Conservation (phyloP, 2,113 vertebrate species). For the Hippocampus mohnikei region DNA sequence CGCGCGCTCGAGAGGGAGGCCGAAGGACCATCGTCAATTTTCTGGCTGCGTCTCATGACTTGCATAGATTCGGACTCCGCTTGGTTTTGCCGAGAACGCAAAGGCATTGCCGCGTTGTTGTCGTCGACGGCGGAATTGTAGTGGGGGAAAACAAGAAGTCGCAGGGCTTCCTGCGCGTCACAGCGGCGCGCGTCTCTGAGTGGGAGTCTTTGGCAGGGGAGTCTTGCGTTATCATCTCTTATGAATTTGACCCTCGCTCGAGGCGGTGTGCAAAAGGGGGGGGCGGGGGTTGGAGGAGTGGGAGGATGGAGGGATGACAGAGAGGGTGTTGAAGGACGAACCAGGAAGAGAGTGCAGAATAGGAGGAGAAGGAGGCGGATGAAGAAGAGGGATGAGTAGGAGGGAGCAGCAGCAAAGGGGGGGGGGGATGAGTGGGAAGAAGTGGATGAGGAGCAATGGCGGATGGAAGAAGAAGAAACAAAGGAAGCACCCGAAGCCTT, state of each 20-base stretch:
- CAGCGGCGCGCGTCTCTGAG: constrained; percentile 34
- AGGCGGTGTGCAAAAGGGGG: background rate
- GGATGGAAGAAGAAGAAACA: constrained; percentile 9
- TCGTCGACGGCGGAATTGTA: no score
- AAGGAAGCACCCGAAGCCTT: no score
- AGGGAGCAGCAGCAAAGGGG: constrained; percentile 12
- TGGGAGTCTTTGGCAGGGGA: constrained; percentile 48
- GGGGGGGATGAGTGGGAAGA: background rate
- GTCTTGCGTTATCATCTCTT: background rate
- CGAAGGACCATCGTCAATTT: constrained; percentile 19
- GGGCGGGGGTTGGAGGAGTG: background rate
- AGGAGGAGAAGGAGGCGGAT: constrained; percentile 9
- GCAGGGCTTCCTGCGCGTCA: no score
- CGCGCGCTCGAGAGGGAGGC: constrained; percentile 31
- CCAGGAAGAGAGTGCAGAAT: constrained; percentile 1
- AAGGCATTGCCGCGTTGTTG: no score
- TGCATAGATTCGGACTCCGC: background rate
- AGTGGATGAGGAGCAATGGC: constrained; percentile 16
- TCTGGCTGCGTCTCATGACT: constrained; percentile 38
- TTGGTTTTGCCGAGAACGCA: no score
- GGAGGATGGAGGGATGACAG: constrained; percentile 25
- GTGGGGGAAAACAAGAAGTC: no score
- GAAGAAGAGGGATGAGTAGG: constrained; percentile 4
- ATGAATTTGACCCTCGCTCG: constrained; percentile 4
- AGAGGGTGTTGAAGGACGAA: constrained; percentile 39